A percentile compares a stretch with the other conserved stretches of the same genome.
phyloP scores from a whole-genome alignment of 1,140 invertebrate genomes.

The Ceratosolen solmsi region DNA sequence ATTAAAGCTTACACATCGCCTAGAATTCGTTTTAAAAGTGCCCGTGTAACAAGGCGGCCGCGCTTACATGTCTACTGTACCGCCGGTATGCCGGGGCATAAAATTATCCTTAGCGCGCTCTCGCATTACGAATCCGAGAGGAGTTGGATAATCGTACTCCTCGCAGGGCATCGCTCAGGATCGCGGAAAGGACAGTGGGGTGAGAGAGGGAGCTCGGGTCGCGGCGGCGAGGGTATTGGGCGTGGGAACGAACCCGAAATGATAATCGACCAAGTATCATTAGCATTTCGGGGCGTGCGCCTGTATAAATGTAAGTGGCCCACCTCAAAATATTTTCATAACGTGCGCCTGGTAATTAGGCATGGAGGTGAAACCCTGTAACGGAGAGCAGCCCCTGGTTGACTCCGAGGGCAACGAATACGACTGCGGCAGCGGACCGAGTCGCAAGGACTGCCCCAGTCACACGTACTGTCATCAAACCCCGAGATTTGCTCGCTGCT shows the following conservation, averaged over 20 bases:
- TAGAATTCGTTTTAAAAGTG: neutral
- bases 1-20: too few relatives aligned
- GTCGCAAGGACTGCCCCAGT: constrained; percentile 85
- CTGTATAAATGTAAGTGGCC: neutral
- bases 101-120: neutral
- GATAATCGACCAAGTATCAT: neutral
- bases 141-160: neutral
- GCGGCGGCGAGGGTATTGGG: too few relatives aligned
- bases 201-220: too few relatives aligned
- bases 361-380: constrained; percentile 89
- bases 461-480: constrained; percentile 90
- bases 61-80: constrained; percentile 28
- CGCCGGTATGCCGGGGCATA: neutral
- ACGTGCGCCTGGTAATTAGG: constrained; percentile 72
- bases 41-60: neutral
- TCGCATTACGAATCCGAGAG: constrained; percentile 6
- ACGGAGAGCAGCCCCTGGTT: constrained; percentile 84
- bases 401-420: constrained; percentile 83
- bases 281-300: neutral
- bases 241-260: neutral
- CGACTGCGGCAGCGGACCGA: constrained; percentile 87
- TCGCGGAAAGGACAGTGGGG: too few relatives aligned
- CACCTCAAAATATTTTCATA: constrained; percentile 2
- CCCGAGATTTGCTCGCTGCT: constrained; percentile 85
- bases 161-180: neutral